phyloP scores from a whole-genome alignment of 2,888 invertebrate species.

The Aphodius granarius region DNA sequence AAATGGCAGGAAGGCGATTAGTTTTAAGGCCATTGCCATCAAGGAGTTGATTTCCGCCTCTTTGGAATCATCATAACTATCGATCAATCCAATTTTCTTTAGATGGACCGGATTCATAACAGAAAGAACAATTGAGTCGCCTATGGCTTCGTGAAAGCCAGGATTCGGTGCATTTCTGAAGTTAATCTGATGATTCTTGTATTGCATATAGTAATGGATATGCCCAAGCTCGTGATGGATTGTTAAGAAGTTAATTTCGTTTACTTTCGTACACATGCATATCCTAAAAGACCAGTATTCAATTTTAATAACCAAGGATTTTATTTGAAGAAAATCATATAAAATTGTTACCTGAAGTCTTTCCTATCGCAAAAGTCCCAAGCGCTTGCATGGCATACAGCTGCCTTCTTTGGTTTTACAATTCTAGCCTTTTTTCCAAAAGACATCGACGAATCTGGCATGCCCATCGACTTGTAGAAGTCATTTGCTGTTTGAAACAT shows the following conservation, averaged over 20 bases:
- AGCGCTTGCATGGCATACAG: conserved; percentile 68
- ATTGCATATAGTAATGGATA: conserved; percentile 65
- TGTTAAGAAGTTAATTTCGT: conserved; percentile 61
- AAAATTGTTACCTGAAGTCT: conserved; percentile 50
- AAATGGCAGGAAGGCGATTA: conserved; percentile 59
- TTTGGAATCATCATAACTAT: conserved; percentile 44
- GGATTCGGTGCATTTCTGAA: conserved; percentile 60
- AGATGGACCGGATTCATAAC: conserved; percentile 58
- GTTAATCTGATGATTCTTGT: conserved; percentile 57
- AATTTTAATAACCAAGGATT: too few species aligned
- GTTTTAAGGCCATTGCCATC: conserved; percentile 53
- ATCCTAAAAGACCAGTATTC: too few species aligned
- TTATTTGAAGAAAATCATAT: too few species aligned
- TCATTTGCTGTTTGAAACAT: conserved; percentile 63
- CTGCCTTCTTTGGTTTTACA: conserved; percentile 56
- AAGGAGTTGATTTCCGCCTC: conserved; percentile 55
- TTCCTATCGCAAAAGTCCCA: conserved; percentile 69
- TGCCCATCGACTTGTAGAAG: conserved; percentile 64
- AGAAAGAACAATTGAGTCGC: conserved; percentile 63
- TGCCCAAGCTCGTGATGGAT: conserved; percentile 77
- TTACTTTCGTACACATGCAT: conserved; percentile 63
- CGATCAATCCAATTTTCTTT: conserved; percentile 52
- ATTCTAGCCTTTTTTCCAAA: conserved; percentile 62
- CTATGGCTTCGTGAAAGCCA: conserved; percentile 66
- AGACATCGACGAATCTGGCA: conserved; percentile 60